phyloP scores from a whole-genome alignment of 2,797 vertebrate species.

The Acomys russatus region DNA sequence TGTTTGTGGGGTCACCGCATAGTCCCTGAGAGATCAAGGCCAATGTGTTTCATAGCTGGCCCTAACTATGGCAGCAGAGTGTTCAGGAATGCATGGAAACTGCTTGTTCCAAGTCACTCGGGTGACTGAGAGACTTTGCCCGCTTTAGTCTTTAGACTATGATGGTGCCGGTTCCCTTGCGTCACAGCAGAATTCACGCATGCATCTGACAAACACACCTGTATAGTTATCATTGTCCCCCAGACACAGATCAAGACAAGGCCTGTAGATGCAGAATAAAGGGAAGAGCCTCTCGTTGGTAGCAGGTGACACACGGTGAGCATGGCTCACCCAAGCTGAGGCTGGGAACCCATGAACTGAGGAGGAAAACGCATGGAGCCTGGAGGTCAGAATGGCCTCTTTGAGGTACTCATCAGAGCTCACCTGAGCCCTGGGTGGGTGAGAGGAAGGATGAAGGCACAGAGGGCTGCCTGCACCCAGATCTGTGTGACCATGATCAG shows the following conservation, averaged over 20 bases:
- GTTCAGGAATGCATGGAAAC: not conserved
- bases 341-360: not conserved
- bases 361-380: fast-evolving
- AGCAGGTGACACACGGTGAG: not conserved
- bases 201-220: fast-evolving
- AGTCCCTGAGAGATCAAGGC: no score
- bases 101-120: not conserved
- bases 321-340: not conserved
- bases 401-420: no score
- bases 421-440: not conserved
- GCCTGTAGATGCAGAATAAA: not conserved
- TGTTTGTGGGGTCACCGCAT: no score
- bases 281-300: fast-evolving
- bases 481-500: not conserved
- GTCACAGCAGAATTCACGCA: fast-evolving
- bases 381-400: not conserved
- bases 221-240: no score
- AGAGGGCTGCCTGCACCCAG: fast-evolving
- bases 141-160: no score
- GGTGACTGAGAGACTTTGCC: not conserved
- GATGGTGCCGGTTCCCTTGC: not conserved
- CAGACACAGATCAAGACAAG: not conserved
- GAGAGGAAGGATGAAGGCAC: no score
- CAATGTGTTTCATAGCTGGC: fast-evolving
- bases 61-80: fast-evolving